Base-by-base conservation (phyloP, 1,140 invertebrate genomes). In the Bombus superbus region DNA sequence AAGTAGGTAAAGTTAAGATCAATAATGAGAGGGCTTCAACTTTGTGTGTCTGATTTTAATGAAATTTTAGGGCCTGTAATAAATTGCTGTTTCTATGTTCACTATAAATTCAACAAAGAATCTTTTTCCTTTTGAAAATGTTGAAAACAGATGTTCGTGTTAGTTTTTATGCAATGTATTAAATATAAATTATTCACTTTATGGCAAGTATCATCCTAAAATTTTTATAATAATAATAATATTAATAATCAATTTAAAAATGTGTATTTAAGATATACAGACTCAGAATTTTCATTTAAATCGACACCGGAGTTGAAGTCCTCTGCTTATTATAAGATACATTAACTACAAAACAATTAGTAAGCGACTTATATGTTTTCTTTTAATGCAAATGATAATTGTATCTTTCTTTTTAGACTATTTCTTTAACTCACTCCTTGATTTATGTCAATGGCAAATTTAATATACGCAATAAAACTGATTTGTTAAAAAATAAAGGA, bases 401-500 rank as follows among this genome's bases (percentile, higher is more conserved):
- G 18, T 53, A 53, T 53, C 47, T 86, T 59, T 57, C 9, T 40
- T 38, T 62, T 62, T 66, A 53, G 22, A 89, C 44, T 88, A 86
- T 69, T 64, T 38, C 28, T 72, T 66, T 32, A 38, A 85, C 25
- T 73, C 71, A 75, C 64, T 85, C 59, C 76, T 62, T 44, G 40
- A 78, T 62, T 59, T 64, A 38, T 71, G 53, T 13, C 40, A 66
- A 86, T 28, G 76, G 42, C 53, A 89, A 80, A 69, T 57, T 80
- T 80, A 82, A 75, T 59, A 86, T 32, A 44, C 74, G 57, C 64
- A 85, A 85, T 85, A 90, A 88, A 90, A 72, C 53, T 80, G 75
- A 89, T 90, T 90, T 87, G 79, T 90, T 87, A 87, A 85, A 79
- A 87, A 81, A 86, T 77, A 57, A 40, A 28, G 68, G 82, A 25